Evolutionary conservation across 2,797 vertebrate species (phyloP).

Genomic region (Silurus aristotelis): DNA sequence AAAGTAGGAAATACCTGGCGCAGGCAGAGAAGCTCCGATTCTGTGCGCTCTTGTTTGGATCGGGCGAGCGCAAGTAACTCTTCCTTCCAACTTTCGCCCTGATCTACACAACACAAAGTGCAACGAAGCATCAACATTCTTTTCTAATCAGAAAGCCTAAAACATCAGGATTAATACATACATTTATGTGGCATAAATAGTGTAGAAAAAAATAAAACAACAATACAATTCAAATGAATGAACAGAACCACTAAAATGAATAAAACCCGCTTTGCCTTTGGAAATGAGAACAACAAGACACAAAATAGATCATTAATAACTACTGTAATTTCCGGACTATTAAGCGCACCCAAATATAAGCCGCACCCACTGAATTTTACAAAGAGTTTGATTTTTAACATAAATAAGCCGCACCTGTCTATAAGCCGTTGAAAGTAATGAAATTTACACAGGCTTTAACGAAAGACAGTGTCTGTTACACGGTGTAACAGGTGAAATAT

Average conservation of each 20-base stretch:
- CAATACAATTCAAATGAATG: background rate
- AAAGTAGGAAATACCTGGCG: conserved; percentile 71
- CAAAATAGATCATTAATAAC: background rate
- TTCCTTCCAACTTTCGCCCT: conserved; percentile 82
- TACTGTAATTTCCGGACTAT: too few species aligned
- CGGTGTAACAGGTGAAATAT: too few species aligned
- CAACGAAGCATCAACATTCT: background rate
- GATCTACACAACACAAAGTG: conserved; percentile 68
- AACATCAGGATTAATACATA: background rate
- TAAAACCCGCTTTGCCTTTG: background rate
- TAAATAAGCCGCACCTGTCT: too few species aligned
- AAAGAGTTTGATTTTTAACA: too few species aligned
- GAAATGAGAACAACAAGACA: background rate
- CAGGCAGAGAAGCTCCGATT: conserved; percentile 76
- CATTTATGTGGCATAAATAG: background rate
- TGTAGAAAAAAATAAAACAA: background rate
- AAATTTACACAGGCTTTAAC: too few species aligned
- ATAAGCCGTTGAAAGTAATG: too few species aligned
- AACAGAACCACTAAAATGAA: background rate
- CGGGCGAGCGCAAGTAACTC: conserved; percentile 82
- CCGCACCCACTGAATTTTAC: too few species aligned
- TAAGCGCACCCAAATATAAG: too few species aligned
- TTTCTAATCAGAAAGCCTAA: background rate
- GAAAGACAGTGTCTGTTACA: too few species aligned
- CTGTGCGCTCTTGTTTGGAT: conserved; percentile 81